These are phyloP conservation scores for Plagiodera versicolora DNA, from an alignment of 2,888 invertebrate genomes.

Conservation along the genomic window DNA sequence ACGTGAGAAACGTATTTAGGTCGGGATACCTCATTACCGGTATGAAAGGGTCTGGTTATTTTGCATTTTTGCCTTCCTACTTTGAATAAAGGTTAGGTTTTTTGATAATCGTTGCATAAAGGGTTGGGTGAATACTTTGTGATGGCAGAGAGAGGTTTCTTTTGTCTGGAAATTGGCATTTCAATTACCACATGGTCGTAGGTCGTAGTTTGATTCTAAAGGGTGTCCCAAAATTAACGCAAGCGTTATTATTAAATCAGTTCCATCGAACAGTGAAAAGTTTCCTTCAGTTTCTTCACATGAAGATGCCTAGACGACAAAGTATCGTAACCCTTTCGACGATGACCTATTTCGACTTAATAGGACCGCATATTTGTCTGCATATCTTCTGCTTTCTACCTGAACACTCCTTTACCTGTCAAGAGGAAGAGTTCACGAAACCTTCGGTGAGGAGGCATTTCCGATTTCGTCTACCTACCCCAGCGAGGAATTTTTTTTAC, in stretches of 20 bases:
- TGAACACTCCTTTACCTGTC: background rate
- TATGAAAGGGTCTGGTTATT: slow-evolving; percentile 21
- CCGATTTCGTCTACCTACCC: background rate
- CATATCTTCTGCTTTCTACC: background rate
- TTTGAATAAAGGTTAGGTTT: background rate
- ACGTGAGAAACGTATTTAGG: slow-evolving; percentile 20
- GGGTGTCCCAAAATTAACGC: no score
- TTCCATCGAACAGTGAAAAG: no score
- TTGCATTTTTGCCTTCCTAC: background rate
- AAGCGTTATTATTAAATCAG: no score
- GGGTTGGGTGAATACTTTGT: slow-evolving; percentile 2
- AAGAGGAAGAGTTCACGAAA: background rate
- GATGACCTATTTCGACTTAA: background rate
- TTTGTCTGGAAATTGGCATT: background rate
- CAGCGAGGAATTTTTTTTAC: background rate
- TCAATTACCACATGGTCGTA: no score
- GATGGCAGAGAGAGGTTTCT: background rate
- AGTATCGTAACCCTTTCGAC: background rate
- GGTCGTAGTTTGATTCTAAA: no score
- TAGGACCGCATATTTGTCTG: slow-evolving; percentile 1
- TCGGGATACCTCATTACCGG: slow-evolving; percentile 19
- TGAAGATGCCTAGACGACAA: background rate
- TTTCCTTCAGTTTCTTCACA: no score
- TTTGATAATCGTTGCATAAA: slow-evolving; percentile 11
- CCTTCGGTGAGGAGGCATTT: background rate